These are phyloP conservation scores for Equus przewalskii DNA, from an alignment of 2,113 vertebrate genomes.

Conservation along the genomic window DNA sequence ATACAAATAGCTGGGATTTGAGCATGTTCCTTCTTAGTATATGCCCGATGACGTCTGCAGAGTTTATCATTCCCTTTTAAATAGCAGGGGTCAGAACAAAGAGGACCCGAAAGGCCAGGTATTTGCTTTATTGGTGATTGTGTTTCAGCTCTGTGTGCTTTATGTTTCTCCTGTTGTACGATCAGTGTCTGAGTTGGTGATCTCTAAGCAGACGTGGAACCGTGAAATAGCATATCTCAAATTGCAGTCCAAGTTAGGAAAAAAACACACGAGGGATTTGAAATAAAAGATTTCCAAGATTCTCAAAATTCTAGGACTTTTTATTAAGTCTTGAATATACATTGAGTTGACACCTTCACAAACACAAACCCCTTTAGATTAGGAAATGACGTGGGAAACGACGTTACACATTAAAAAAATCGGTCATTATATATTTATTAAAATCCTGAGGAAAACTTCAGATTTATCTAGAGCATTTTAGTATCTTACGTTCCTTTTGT, in stretches of 20 bases:
- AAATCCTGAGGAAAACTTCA: not conserved
- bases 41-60: not conserved
- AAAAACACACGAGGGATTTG: not conserved
- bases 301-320: not conserved
- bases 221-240: accelerated
- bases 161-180: accelerated
- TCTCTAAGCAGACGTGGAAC: not conserved
- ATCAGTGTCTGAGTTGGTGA: accelerated
- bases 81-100: not conserved
- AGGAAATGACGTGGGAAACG: not conserved
- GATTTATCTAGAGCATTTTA: slow-evolving; percentile 1
- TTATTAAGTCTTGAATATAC: not conserved
- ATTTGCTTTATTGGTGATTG: accelerated
- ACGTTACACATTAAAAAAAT: not conserved
- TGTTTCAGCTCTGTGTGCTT: accelerated
- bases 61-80: too few species aligned
- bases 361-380: not conserved
- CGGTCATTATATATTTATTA: not conserved
- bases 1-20: accelerated
- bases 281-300: not conserved
- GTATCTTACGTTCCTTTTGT: not conserved
- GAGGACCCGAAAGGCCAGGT: not conserved
- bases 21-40: not conserved
- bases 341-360: not conserved
- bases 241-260: not conserved